Percentiles rank a stretch among this genome's conserved stretches.
phyloP scores from a whole-genome alignment of 2,888 invertebrate species.

The Acrocyrtus sp. region DNA sequence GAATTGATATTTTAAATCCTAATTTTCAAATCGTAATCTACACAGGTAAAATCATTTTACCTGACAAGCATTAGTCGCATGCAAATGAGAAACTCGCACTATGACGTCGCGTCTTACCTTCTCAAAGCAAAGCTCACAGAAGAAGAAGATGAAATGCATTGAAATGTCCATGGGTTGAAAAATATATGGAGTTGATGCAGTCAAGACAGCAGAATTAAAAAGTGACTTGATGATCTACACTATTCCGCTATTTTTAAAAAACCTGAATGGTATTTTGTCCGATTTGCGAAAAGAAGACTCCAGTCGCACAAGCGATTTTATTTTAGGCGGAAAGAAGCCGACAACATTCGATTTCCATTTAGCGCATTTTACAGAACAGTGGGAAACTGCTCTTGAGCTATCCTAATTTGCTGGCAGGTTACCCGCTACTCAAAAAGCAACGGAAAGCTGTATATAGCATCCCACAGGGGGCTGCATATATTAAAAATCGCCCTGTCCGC shows the following conservation, averaged over 20 bases:
- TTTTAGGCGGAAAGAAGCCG: conserved; percentile 16
- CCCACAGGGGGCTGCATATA: conserved; percentile 71
- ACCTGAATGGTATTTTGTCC: conserved; percentile 12
- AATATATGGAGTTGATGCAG: conserved; percentile 20
- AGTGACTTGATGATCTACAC: neutral
- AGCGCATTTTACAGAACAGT: conserved; percentile 13
- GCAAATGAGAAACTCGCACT: too few species aligned
- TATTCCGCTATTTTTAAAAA: conserved; percentile 25
- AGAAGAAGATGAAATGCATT: too few species aligned
- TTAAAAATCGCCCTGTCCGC: conserved; percentile 71
- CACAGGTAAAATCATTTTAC: too few species aligned
- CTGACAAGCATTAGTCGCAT: too few species aligned
- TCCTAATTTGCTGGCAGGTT: conserved; percentile 66
- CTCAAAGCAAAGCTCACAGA: too few species aligned
- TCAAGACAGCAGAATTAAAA: neutral
- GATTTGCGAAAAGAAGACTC: neutral
- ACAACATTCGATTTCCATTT: conserved; percentile 37
- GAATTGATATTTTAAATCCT: too few species aligned
- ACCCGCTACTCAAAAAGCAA: conserved; percentile 69
- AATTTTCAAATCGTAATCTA: too few species aligned
- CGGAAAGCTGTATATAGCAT: conserved; percentile 70
- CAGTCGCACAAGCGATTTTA: too few species aligned
- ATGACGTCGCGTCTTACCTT: too few species aligned
- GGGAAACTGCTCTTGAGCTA: neutral
- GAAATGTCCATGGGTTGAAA: too few species aligned